Evolutionary conservation across 1,140 invertebrate genomes (phyloP).

Genomic region (Eriosoma lanigerum): DNA sequence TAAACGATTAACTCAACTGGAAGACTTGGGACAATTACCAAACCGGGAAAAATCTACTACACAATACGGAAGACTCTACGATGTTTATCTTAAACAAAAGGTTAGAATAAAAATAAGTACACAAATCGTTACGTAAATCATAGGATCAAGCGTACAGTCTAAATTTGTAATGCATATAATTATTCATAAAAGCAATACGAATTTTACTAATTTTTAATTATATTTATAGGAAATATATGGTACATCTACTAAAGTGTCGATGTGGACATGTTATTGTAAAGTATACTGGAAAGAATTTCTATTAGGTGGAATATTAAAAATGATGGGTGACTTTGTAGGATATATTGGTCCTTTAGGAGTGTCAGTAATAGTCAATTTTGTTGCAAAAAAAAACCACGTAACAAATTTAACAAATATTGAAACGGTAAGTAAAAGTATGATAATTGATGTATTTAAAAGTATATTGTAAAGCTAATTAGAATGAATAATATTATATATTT

Average conservation of each 20-base stretch:
- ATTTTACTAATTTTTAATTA: background rate
- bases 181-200: too few species aligned
- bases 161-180: too few species aligned
- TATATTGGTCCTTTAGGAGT: conserved; percentile 77
- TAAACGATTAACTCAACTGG: conserved; percentile 66
- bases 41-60: conserved; percentile 63
- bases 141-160: too few species aligned
- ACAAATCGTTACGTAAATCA: too few species aligned
- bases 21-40: conserved; percentile 72
- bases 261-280: conserved; percentile 71
- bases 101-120: conserved; percentile 59
- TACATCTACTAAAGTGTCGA: conserved; percentile 56
- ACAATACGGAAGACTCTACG: conserved; percentile 63
- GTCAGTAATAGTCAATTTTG: conserved; percentile 71
- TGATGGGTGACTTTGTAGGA: conserved; percentile 75
- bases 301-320: conserved; percentile 72
- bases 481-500: background rate
- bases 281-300: conserved; percentile 73
- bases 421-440: background rate
- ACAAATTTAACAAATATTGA: background rate
- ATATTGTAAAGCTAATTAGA: background rate
- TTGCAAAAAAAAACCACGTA: conserved; percentile 56
- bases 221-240: conserved; percentile 21
- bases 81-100: conserved; percentile 60
- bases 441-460: background rate